A percentile compares a stretch with the other conserved stretches of the same genome.
Conservation (phyloP, 2,797 vertebrate genomes). For the Emydoidea blandingii region DNA sequence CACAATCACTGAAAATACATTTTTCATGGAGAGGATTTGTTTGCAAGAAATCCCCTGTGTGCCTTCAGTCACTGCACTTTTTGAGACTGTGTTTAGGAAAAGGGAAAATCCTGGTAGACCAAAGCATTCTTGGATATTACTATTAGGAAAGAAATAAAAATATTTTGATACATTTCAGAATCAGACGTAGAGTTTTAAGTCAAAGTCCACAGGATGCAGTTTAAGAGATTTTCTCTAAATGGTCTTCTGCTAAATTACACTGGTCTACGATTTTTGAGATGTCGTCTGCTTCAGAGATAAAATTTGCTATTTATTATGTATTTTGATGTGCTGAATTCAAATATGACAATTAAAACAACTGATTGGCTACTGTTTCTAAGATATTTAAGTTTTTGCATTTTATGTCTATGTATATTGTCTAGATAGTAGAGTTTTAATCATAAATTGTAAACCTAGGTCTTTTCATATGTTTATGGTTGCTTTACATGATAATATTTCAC, state of each 20-base stretch:
- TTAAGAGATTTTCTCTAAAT: slow-evolving; percentile 31
- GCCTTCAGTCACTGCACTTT: not conserved
- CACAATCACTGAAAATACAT: not conserved
- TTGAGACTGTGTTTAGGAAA: not conserved
- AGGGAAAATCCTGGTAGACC: not conserved
- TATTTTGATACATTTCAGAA: not conserved
- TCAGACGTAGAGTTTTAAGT: not conserved
- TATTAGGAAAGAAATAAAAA: not conserved
- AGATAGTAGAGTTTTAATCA: too few species aligned
- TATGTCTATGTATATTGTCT: too few species aligned
- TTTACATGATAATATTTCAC: too few species aligned
- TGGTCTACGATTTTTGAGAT: too few species aligned
- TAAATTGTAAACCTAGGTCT: too few species aligned
- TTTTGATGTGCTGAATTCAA: too few species aligned
- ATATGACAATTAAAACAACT: too few species aligned
- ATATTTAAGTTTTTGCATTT: too few species aligned
- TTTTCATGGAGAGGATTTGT: not conserved
- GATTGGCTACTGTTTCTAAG: too few species aligned
- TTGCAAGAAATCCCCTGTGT: not conserved
- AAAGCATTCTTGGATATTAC: not conserved
- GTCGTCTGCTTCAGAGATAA: too few species aligned
- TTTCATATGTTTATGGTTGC: too few species aligned
- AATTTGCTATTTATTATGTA: too few species aligned
- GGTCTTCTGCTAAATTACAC: not conserved
- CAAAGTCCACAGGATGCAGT: not conserved